These are phyloP conservation scores for Oxyruncus cristatus DNA, from an alignment of 2,113 vertebrate species.

Conservation along the genomic window DNA sequence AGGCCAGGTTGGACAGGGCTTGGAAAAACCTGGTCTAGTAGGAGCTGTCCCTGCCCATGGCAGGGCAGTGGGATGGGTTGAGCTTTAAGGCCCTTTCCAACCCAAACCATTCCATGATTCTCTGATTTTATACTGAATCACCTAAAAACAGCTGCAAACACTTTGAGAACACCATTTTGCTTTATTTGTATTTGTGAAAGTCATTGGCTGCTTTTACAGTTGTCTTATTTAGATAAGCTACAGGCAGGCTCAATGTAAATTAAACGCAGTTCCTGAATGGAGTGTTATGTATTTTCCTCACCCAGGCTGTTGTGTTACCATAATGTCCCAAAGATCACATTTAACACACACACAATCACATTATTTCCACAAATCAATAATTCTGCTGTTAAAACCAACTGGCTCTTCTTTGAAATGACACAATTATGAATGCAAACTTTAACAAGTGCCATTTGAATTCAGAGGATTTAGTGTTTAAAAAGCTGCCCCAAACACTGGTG, in stretches of 20 bases:
- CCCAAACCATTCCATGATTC: not conserved
- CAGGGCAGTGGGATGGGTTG: not conserved
- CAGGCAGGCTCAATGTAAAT: not conserved
- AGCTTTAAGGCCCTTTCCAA: not conserved
- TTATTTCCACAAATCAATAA: not conserved
- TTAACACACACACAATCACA: not conserved
- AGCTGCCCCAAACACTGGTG: not conserved
- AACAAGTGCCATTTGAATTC: not conserved
- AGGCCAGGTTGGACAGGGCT: rapidly evolving
- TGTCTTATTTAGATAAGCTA: not conserved
- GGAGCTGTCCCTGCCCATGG: not conserved
- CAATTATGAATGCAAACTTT: not conserved
- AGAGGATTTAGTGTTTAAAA: not conserved
- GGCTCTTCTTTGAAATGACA: not conserved
- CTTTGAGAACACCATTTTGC: not conserved
- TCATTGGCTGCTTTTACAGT: not conserved
- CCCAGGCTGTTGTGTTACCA: not conserved
- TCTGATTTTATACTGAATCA: not conserved
- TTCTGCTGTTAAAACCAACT: not conserved
- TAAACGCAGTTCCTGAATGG: not conserved
- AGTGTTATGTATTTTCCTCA: not conserved
- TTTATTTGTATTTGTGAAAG: not conserved
- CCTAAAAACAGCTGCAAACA: not conserved
- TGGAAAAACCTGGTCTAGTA: not conserved
- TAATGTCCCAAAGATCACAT: not conserved